These are phyloP conservation scores for Oryzias melastigma DNA, from an alignment of 2,113 vertebrate genomes.

Conservation along the genomic window DNA sequence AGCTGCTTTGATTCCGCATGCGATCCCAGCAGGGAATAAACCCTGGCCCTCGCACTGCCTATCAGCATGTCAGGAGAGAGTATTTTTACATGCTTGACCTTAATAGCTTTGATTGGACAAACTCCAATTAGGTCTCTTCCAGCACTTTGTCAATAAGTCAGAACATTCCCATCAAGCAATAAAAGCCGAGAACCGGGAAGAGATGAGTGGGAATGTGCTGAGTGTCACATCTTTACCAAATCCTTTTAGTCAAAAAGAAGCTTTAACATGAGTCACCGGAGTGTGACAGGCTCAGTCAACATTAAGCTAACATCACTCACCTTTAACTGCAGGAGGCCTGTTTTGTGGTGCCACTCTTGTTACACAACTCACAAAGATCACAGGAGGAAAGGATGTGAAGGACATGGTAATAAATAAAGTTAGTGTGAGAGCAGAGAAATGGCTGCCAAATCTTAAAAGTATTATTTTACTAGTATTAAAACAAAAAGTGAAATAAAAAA, in stretches of 20 bases:
- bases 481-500: not conserved
- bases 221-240: constrained; percentile 57
- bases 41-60: constrained; percentile 16
- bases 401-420: not conserved
- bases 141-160: constrained; percentile 60
- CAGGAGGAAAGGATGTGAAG: not conserved
- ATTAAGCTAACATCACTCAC: constrained; percentile 37
- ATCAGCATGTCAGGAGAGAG: constrained; percentile 44
- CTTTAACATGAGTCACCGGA: constrained; percentile 52
- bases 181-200: constrained; percentile 29
- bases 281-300: constrained; percentile 49
- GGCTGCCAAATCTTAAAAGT: not conserved
- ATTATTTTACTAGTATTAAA: not conserved
- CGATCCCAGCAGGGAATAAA: constrained; percentile 34
- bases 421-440: not conserved
- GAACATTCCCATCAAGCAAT: constrained; percentile 39
- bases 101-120: constrained; percentile 61
- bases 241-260: constrained; percentile 55
- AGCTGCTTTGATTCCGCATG: constrained; percentile 51
- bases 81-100: constrained; percentile 60
- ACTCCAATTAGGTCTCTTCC: constrained; percentile 50
- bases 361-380: constrained; percentile 2
- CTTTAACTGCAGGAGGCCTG: constrained; percentile 21
- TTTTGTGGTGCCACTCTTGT: constrained; percentile 17
- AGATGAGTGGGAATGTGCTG: constrained; percentile 27